Evolutionary conservation across 2,888 invertebrate species (phyloP), one percentile per base, ranked within the genome.

Genomic region (Baronia brevicornis): DNA sequence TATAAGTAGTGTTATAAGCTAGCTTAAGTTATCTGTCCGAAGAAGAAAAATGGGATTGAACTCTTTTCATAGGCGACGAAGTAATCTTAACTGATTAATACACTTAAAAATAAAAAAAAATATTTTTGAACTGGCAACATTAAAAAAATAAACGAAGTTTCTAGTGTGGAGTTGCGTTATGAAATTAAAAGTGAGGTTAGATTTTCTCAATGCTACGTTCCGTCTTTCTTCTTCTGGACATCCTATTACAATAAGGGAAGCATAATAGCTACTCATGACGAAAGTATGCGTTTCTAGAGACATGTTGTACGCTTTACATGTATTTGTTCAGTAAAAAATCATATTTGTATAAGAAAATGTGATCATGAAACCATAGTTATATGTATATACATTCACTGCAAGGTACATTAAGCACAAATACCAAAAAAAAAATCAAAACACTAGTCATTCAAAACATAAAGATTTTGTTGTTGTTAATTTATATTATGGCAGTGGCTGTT

Each of bases 1-100:
- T 37, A 17, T 50, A 48, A 42, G 44, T 47, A 46, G 35, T n/a
- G 38, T 43, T 35, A 43, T 53, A 54, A 49, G 19, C 27, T 51
- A 52, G 42, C 37, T 23, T 45, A 33, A 41, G 37, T 23, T 32
- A 34, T 31, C 28, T 25, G 41, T 31, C 35, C 41, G 33, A 38
- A 30, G 27, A 34, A 21, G 44, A 39, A 43, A 48, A 41, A 23
- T 12, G 26, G 2, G n/a, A 9, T 8, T 15, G 2, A 17, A 21
- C 1, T 11, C 2, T 13, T 2, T 20, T 12, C n/a, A 5, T 13
- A 24, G 14, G n/a, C n/a, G n/a, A 23, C 7, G 11, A 14, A 25
- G 6, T 12, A 1, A 3, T 24, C 4, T 4, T 14, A 8, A 4
- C 8, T 14, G n/a, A 1, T 10, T 6, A 2, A 10, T 9, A 8